These are phyloP conservation scores for Acleris emargana DNA, from an alignment of 2,888 invertebrate genomes.

Conservation along the genomic window DNA sequence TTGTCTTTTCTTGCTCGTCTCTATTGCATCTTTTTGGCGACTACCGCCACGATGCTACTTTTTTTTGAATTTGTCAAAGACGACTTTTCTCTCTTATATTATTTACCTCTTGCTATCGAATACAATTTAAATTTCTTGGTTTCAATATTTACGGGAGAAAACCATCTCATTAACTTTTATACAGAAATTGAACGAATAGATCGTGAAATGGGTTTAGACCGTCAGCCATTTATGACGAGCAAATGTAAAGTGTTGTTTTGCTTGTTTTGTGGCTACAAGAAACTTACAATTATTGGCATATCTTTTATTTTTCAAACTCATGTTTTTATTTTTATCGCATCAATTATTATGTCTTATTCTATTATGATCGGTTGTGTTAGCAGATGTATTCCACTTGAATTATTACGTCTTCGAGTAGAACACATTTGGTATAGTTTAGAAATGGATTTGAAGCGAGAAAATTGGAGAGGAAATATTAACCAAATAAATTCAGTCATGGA, in stretches of 20 bases:
- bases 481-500: not conserved
- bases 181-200: not conserved
- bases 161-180: not conserved
- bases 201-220: not conserved
- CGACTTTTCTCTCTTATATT: not conserved
- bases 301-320: not conserved
- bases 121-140: not conserved
- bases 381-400: not conserved
- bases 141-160: not conserved
- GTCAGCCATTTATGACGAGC: not conserved
- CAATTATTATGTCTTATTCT: not conserved
- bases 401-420: not conserved
- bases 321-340: not conserved
- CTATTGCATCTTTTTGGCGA: not conserved
- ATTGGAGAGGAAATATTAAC: not conserved
- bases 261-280: not conserved
- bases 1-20: not conserved
- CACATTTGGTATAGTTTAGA: not conserved
- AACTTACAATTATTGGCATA: not conserved
- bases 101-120: not conserved
- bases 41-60: accelerated
- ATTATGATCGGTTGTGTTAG: not conserved
- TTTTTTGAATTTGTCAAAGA: too few species aligned
- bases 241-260: not conserved
- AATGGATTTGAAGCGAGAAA: not conserved